These are phyloP conservation scores for Dynastes tityus DNA, from an alignment of 2,888 invertebrate genomes.

Conservation along the genomic window DNA sequence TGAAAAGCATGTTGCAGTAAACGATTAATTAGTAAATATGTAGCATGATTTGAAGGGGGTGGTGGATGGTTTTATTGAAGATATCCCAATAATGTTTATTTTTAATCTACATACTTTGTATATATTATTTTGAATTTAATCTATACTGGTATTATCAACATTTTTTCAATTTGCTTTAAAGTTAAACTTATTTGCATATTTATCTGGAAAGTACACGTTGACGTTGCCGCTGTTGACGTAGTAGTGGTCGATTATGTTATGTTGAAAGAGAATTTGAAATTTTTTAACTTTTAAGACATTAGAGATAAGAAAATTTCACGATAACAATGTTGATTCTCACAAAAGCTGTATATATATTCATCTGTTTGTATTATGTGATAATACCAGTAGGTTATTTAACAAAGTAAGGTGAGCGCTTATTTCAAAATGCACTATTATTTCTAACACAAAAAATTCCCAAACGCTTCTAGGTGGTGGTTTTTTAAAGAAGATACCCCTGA, in stretches of 20 bases:
- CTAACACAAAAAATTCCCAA: conserved; percentile 38
- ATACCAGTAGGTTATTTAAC: conserved; percentile 67
- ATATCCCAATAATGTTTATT: background rate
- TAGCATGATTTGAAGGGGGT: background rate
- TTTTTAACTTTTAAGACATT: conserved; percentile 18
- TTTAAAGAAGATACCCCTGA: conserved; percentile 58
- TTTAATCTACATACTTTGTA: background rate
- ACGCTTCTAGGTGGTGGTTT: conserved; percentile 64
- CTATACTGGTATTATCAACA: conserved; percentile 31
- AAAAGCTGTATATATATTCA: conserved; percentile 65
- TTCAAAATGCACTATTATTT: conserved; percentile 48
- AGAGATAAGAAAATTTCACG: conserved; percentile 34
- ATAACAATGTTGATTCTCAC: conserved; percentile 65
- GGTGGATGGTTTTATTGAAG: background rate
- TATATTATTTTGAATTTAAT: background rate
- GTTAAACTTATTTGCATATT: conserved; percentile 37
- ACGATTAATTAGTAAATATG: background rate
- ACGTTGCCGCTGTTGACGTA: conserved; percentile 28
- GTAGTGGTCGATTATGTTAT: conserved; percentile 18
- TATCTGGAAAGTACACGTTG: conserved; percentile 37
- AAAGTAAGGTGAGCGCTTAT: conserved; percentile 66
- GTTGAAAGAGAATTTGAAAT: conserved; percentile 15
- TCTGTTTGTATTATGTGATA: conserved; percentile 67
- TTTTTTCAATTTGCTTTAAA: conserved; percentile 5
- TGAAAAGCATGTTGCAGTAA: background rate